Percentiles rank a stretch among this genome's conserved stretches.
phyloP scores from a whole-genome alignment of 2,888 invertebrate genomes.

The Tupiocoris notatus region DNA sequence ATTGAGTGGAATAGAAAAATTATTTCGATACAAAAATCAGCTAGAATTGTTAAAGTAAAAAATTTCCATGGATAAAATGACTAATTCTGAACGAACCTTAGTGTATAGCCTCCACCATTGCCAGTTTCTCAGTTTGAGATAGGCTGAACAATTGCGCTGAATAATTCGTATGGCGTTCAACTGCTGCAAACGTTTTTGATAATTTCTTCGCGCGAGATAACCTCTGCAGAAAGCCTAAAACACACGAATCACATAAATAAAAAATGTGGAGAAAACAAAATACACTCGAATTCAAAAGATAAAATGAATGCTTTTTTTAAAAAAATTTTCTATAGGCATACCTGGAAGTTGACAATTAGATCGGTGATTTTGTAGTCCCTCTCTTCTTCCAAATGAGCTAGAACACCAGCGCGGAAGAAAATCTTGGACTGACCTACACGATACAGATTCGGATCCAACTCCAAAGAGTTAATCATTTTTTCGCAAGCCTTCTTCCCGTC shows the following conservation, averaged over 20 bases:
- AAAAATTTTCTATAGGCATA: conserved; percentile 30
- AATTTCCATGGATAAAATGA: no score
- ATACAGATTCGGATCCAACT: conserved; percentile 93
- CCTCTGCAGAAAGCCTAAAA: conserved; percentile 87
- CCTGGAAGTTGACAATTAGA: conserved; percentile 94
- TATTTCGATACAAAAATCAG: no score
- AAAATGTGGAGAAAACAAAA: conserved; percentile 5
- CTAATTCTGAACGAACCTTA: conserved; percentile 64
- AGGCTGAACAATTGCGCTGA: conserved; percentile 98
- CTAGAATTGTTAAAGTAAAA: no score
- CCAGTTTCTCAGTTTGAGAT: conserved; percentile 97
- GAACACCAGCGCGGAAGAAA: conserved; percentile 98
- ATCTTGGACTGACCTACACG: conserved; percentile 99
- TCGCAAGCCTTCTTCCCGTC: conserved; percentile 99
- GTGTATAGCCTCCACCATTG: conserved; percentile 99
- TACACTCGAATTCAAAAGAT: neutral
- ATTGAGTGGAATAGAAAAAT: no score
- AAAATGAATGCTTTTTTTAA: neutral
- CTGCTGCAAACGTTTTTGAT: conserved; percentile 95
- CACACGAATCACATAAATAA: neutral
- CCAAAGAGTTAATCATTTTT: conserved; percentile 95
- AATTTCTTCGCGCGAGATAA: conserved; percentile 89
- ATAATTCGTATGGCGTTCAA: conserved; percentile 98
- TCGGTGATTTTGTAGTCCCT: conserved; percentile 98
- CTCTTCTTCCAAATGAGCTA: conserved; percentile 98